Conservation (phyloP, 2,797 vertebrate species). For the Falco cherrug region DNA sequence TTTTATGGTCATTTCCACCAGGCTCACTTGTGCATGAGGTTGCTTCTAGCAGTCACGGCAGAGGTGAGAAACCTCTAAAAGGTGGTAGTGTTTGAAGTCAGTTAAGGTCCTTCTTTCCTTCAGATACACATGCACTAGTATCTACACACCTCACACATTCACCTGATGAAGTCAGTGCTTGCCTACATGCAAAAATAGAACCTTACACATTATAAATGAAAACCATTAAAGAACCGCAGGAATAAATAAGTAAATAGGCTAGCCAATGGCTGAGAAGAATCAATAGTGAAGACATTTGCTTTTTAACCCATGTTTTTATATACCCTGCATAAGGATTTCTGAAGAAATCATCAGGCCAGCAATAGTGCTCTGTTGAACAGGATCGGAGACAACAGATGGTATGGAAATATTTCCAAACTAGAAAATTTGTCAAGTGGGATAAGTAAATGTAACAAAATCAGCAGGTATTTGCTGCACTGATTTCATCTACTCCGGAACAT, state of each 20-base stretch:
- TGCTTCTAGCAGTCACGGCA: background rate
- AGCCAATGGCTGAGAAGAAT: background rate
- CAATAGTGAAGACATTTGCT: background rate
- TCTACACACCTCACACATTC: background rate
- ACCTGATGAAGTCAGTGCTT: background rate
- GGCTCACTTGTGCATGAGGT: background rate
- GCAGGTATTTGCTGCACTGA: background rate
- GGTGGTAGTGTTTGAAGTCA: background rate
- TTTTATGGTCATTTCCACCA: background rate
- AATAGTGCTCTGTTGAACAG: background rate
- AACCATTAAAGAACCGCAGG: background rate
- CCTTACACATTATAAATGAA: background rate
- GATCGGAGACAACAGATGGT: background rate
- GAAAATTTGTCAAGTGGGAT: background rate
- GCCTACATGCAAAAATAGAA: background rate
- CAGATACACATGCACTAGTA: background rate
- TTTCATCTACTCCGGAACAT: fast-evolving
- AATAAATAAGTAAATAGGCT: background rate
- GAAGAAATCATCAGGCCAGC: background rate
- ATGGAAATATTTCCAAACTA: background rate
- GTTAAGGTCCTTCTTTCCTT: background rate
- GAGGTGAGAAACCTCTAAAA: background rate
- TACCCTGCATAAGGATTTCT: background rate
- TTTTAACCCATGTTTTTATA: background rate
- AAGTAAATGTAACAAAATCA: background rate